phyloP scores from a whole-genome alignment of 1,140 invertebrate genomes.

The Macrocentrus cingulum region DNA sequence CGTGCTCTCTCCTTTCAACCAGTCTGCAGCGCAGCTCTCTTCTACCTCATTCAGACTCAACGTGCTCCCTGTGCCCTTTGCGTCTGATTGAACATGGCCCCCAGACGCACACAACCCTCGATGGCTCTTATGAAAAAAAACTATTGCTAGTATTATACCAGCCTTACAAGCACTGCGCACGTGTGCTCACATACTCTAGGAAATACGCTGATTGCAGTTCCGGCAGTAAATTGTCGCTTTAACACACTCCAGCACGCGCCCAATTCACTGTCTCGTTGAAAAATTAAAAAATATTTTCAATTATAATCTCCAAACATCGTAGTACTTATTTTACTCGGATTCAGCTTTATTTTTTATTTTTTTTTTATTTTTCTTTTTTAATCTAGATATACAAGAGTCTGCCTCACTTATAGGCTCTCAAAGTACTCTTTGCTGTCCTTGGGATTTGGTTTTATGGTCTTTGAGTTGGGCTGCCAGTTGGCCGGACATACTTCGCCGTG shows the following conservation, averaged over 20 bases:
- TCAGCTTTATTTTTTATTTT: background rate
- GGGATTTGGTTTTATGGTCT: conserved; percentile 83
- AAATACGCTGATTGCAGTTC: conserved; percentile 6
- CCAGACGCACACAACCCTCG: background rate
- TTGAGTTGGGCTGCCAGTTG: conserved; percentile 78
- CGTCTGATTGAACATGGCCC: conserved; percentile 41
- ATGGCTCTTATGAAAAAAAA: conserved; percentile 3
- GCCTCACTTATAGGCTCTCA: too few species aligned
- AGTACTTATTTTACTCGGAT: too few species aligned
- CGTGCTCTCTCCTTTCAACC: conserved; percentile 28
- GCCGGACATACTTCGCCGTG: conserved; percentile 92
- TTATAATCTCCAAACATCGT: too few species aligned
- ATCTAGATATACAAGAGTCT: too few species aligned
- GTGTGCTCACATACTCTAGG: background rate
- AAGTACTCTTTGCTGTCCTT: conserved; percentile 81
- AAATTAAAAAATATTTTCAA: too few species aligned
- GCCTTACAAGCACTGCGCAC: conserved; percentile 8
- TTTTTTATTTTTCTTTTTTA: background rate
- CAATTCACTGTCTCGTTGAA: conserved; percentile 3
- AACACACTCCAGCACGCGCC: conserved; percentile 23
- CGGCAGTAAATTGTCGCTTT: conserved; percentile 21
- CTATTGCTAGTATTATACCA: background rate
- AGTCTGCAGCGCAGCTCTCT: background rate
- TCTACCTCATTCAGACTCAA: conserved; percentile 36
- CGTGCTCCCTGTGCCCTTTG: conserved; percentile 38